phyloP scores from a whole-genome alignment of 2,113 vertebrate species.

The Numenius arquata region DNA sequence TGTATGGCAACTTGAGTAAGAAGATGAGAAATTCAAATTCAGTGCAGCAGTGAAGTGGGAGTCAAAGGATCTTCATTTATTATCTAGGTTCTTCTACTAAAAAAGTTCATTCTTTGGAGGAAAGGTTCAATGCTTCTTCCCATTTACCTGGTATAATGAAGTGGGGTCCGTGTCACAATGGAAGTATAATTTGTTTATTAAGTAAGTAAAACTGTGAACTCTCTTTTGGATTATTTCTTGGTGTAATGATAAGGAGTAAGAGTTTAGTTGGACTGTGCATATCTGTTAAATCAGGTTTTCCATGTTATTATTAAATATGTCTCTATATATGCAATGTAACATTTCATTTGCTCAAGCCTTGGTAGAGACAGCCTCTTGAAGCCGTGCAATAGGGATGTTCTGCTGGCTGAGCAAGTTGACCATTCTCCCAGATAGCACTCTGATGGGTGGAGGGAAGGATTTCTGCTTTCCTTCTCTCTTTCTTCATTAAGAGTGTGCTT shows the following conservation, averaged over 20 bases:
- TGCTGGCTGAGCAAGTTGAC: not conserved
- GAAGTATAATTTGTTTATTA: not conserved
- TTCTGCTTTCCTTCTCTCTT: not conserved
- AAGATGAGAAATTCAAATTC: not conserved
- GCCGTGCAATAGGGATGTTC: fast-evolving
- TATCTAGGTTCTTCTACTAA: not conserved
- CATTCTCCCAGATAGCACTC: not conserved
- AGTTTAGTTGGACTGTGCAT: not conserved
- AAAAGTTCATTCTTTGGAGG: not conserved
- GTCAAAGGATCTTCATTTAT: not conserved
- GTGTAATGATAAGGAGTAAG: not conserved
- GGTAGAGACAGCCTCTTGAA: not conserved
- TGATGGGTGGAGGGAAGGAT: not conserved
- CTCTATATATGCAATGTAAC: not conserved
- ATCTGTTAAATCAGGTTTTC: not conserved
- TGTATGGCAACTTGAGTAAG: not conserved
- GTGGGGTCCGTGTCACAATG: not conserved
- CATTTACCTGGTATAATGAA: not conserved
- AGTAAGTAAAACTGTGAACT: not conserved
- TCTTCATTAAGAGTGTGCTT: not conserved
- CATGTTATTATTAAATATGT: not conserved
- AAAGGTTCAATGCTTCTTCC: not conserved
- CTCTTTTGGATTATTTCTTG: not conserved
- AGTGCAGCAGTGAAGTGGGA: not conserved
- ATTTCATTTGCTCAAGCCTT: not conserved